Evolutionary conservation across 1,140 invertebrate genomes (phyloP).

Genomic region (Sitodiplosis mosellana): DNA sequence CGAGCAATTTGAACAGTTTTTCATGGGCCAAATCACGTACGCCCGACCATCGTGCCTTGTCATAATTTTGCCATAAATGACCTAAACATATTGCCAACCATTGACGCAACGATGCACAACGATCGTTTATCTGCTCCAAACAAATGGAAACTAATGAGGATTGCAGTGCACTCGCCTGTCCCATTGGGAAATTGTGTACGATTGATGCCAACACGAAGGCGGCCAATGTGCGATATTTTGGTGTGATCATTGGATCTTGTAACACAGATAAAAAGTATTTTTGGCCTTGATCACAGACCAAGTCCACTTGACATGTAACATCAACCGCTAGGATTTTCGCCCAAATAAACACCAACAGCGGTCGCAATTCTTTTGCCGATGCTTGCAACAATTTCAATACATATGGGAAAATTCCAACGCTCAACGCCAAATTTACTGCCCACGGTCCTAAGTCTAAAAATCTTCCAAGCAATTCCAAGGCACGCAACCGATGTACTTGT

Average conservation of each 20-base stretch:
- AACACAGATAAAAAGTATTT: slow-evolving; percentile 87
- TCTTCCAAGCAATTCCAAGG: slow-evolving; percentile 82
- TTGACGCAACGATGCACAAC: slow-evolving; percentile 52
- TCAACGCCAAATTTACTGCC: slow-evolving; percentile 90
- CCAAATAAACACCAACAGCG: slow-evolving; percentile 95
- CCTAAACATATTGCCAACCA: slow-evolving; percentile 82
- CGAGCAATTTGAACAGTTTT: slow-evolving; percentile 65
- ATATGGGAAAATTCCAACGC: slow-evolving; percentile 98
- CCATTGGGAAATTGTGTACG: slow-evolving; percentile 70
- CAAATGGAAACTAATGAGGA: slow-evolving; percentile 77
- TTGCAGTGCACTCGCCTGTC: slow-evolving; percentile 73
- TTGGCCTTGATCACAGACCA: slow-evolving; percentile 75
- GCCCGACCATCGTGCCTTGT: slow-evolving; percentile 86
- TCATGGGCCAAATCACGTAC: slow-evolving; percentile 91
- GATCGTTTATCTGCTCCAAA: slow-evolving; percentile 52
- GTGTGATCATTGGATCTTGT: slow-evolving; percentile 52
- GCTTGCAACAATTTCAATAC: slow-evolving; percentile 91
- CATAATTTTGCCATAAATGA: slow-evolving; percentile 81
- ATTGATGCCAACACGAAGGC: slow-evolving; percentile 85
- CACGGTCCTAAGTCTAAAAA: slow-evolving; percentile 93
- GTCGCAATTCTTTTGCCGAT: slow-evolving; percentile 75
- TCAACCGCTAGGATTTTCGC: slow-evolving; percentile 97
- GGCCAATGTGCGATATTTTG: slow-evolving; percentile 71
- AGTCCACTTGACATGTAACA: slow-evolving; percentile 84
- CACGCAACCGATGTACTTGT: slow-evolving; percentile 88